A percentile compares a stretch with the other conserved stretches of the same genome.
phyloP scores from a whole-genome alignment of 2,113 vertebrate genomes.

The Vulpes vulpes region DNA sequence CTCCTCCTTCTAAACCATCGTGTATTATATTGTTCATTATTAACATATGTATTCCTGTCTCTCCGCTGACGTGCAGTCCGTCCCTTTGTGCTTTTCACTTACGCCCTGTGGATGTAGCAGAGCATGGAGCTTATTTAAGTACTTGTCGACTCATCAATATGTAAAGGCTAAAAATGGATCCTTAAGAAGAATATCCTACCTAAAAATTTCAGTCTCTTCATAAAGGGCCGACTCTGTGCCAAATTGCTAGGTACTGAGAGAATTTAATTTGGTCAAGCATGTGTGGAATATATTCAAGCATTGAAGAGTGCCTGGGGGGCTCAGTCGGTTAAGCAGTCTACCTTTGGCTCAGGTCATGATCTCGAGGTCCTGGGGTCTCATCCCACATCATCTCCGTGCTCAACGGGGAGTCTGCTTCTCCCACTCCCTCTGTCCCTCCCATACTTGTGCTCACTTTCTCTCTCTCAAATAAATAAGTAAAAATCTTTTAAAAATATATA shows the following conservation, averaged over 20 bases:
- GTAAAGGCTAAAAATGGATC: background rate
- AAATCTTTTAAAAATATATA: no score
- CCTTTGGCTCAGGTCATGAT: no score
- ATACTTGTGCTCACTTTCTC: no score
- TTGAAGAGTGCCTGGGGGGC: no score
- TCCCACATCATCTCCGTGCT: no score
- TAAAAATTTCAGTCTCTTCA: background rate
- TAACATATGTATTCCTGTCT: rapidly evolving
- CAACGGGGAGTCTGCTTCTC: no score
- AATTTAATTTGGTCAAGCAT: background rate
- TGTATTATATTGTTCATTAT: background rate
- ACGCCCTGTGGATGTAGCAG: no score
- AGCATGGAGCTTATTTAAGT: background rate
- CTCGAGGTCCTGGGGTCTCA: no score
- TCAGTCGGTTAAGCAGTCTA: no score
- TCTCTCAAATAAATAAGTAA: no score
- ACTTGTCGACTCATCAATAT: background rate
- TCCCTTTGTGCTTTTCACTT: background rate
- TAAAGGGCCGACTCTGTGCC: background rate
- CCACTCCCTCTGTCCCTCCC: no score
- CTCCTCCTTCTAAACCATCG: background rate
- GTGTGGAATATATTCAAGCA: background rate
- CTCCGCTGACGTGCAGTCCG: background rate
- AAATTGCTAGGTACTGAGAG: background rate
- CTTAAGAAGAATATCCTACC: background rate